Evolutionary conservation across 2,888 invertebrate genomes (phyloP), one percentile per base, ranked within the genome.

Genomic region (Tuta absoluta): DNA sequence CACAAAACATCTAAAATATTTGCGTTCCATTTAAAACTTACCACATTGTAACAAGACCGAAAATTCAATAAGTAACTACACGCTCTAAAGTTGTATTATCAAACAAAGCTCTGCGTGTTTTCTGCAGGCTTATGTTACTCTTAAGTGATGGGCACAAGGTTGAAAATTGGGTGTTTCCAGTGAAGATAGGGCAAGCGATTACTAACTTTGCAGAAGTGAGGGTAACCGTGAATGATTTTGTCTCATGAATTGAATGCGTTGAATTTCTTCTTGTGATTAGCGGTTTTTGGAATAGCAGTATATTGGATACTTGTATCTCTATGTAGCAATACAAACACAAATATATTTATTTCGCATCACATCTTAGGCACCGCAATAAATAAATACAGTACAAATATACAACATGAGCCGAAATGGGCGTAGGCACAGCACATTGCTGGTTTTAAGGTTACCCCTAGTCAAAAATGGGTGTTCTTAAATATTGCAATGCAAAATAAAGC

Each of bases 191-290:
- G 67, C 68, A 68, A 70, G 70, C 71, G 71, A 72, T 75, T 76
- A 70, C 67, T 66, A 76, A 74, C 72, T 75, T 75, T 75, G 73
- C 45, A 72, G 70, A 71, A 71, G 73, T 19, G 71, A 66, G 71
- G 72, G 73, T 17, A 49, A 65, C 69, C 68, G 72, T 74, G 70
- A 69, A 73, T 72, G 71, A 74, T 77, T 77, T 72, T 68, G 69
- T 72, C 70, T 70, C 65, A 60, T 65, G 66, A 69, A 69, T 65
- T 65, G 61, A 65, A 59, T 56, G 56, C 17, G 7, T 51, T 3
- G n/a, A 48, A 64, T 58, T 17, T 56, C 56, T 28, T 28, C 28
- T 56, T 56, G 56, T 63, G 63, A 41, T 56, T 28, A 37, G 58
- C 37, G 21, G 38, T 38, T 58, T 58, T 58, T 58, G 37, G 48